A percentile compares a stretch with the other conserved stretches of the same genome.
phyloP scores from a whole-genome alignment of 2,888 invertebrate species.

The Apodemia mormo region DNA sequence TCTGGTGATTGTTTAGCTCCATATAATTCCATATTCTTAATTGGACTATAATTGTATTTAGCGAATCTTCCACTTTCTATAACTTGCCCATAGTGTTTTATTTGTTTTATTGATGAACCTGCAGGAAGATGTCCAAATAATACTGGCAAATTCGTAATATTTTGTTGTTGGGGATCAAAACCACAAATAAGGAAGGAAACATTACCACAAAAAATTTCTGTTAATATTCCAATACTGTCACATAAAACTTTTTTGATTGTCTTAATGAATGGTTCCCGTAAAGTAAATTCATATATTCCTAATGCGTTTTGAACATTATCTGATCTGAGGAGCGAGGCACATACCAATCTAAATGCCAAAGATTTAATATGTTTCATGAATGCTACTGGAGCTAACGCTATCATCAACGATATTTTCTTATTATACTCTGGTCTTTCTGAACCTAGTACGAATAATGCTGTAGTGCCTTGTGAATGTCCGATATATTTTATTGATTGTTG shows the following conservation, averaged over 20 bases:
- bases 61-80: slow-evolving; percentile 54
- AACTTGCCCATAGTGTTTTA: slow-evolving; percentile 79
- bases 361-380: slow-evolving; percentile 66
- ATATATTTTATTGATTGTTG: no score
- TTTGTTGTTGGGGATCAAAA: slow-evolving; percentile 78
- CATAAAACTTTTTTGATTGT: slow-evolving; percentile 69
- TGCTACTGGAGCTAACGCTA: slow-evolving; percentile 82
- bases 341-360: slow-evolving; percentile 55
- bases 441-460: slow-evolving; percentile 80
- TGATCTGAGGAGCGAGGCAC: slow-evolving; percentile 48
- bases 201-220: slow-evolving; percentile 81
- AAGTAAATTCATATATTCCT: slow-evolving; percentile 83
- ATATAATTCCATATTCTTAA: slow-evolving; percentile 52
- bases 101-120: slow-evolving; percentile 77
- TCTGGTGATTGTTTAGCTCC: slow-evolving; percentile 51
- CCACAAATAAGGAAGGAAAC: slow-evolving; percentile 83
- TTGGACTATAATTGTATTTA: slow-evolving; percentile 55
- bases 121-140: slow-evolving; percentile 78
- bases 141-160: slow-evolving; percentile 80
- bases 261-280: slow-evolving; percentile 79
- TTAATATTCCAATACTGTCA: slow-evolving; percentile 53
- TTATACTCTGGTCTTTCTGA: slow-evolving; percentile 79
- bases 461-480: slow-evolving; percentile 57
- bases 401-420: slow-evolving; percentile 75
- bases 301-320: slow-evolving; percentile 53